These are phyloP conservation scores for Danio choprae DNA, from an alignment of 2,797 vertebrate genomes.

Conservation along the genomic window DNA sequence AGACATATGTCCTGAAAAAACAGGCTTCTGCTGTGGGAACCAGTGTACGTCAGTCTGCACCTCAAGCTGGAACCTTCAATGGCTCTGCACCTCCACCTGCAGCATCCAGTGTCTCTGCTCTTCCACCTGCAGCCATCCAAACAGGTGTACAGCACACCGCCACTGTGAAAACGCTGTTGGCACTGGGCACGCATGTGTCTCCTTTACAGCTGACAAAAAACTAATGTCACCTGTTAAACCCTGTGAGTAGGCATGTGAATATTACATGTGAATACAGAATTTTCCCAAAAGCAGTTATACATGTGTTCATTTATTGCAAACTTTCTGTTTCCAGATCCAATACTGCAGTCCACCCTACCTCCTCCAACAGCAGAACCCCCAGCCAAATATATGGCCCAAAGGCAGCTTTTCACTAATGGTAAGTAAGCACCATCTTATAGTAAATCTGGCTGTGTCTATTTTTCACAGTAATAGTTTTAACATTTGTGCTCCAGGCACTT, in stretches of 20 bases:
- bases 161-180: neutral
- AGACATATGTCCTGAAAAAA: neutral
- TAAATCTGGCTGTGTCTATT: neutral
- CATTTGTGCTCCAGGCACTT: constrained; percentile 8
- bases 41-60: neutral
- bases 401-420: no score
- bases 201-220: neutral
- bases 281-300: no score
- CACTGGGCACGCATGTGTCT: neutral
- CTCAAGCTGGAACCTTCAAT: neutral
- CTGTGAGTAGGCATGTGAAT: neutral
- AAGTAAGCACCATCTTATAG: neutral
- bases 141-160: neutral
- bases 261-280: constrained; percentile 5
- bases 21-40: no score
- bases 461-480: neutral
- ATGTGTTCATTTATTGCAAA: neutral
- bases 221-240: constrained; percentile 1
- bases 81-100: neutral
- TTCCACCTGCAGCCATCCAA: neutral
- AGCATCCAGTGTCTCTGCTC: neutral
- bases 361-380: constrained; percentile 5
- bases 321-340: constrained; percentile 17
- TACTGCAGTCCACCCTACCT: neutral
- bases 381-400: no score